Percentiles rank a stretch among this genome's conserved stretches.
phyloP scores from a whole-genome alignment of 2,113 vertebrate genomes.

The Falco punctatus region DNA sequence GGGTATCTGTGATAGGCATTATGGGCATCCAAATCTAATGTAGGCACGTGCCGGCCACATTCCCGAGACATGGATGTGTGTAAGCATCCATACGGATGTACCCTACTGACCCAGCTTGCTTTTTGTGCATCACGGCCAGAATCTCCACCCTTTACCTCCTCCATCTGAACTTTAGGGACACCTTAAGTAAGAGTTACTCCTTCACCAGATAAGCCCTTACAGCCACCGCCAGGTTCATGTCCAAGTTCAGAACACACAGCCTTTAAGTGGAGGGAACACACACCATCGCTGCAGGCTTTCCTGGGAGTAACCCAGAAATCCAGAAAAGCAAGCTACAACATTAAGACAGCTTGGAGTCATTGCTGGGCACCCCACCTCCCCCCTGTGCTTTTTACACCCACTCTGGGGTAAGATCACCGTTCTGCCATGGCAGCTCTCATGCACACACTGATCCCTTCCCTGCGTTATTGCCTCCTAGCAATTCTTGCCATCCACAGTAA shows the following conservation, averaged over 20 bases:
- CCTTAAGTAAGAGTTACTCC: background rate
- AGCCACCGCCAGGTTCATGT: background rate
- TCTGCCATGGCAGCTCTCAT: background rate
- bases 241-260: background rate
- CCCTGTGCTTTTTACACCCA: background rate
- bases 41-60: fast-evolving
- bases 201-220: background rate
- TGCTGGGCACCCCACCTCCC: background rate
- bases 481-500: background rate
- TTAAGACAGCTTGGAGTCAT: background rate
- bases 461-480: background rate
- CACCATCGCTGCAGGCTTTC: background rate
- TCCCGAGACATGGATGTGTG: fast-evolving
- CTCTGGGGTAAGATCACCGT: background rate
- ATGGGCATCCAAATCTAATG: background rate
- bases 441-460: background rate
- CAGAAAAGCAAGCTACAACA: background rate
- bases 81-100: fast-evolving
- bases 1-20: background rate
- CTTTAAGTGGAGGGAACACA: background rate
- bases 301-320: background rate
- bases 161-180: background rate
- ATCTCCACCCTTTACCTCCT: background rate
- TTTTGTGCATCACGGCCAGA: background rate
- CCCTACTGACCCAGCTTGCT: background rate